Base-by-base conservation (phyloP, 2,888 invertebrate species). In the Phyllotreta cruciferae region DNA sequence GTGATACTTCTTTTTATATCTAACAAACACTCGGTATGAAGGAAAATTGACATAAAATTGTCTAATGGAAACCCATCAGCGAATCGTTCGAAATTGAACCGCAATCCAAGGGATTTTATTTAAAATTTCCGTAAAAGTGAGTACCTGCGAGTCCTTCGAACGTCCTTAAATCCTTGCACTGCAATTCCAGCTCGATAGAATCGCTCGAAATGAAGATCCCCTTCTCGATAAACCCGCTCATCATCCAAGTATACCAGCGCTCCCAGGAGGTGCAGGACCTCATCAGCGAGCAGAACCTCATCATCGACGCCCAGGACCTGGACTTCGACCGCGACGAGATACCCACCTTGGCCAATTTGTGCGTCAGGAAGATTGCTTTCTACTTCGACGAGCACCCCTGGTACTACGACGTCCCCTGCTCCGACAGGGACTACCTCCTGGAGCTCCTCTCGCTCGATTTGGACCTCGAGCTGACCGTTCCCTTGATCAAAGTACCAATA, bases 361-460 rank as follows among this genome's bases (percentile, higher is more conserved):
- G 86, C 70, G 81, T 86, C 37, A 78, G 82, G 72, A 81, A 82
- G 63, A 76, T 87, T 60, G 79, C 82, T 45, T 86, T 86, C 50
- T 80, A 88, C n/a, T 78, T 88, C 1, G 75, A 84, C 9, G 80
- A 78, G 60, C 3, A 13, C 9, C 52, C 52, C 8, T 52, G 52
- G 52, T 52, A n/a, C 11, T 37, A 14, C 9, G 35, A 52, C 13
- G 79, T 89, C 38, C 82, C 87, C 8, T 84, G 84, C 69, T 83
- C 83, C 64, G 88, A 89, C 72, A 77, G 83, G 37, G 84, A 87
- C 70, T 80, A 83, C 60, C 78, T 90, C 1, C 82, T 88, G 77
- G 88, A 89, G 79, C 79, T 87, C 61, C 82, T 86, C 67, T 85
- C 88, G 1, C 82, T 83, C 1, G 82, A 85, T 74, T 82, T 89